Evolutionary conservation across 1,140 invertebrate species (phyloP), one percentile per base, ranked within the genome.

Genomic region (Frieseomelitta varia): DNA sequence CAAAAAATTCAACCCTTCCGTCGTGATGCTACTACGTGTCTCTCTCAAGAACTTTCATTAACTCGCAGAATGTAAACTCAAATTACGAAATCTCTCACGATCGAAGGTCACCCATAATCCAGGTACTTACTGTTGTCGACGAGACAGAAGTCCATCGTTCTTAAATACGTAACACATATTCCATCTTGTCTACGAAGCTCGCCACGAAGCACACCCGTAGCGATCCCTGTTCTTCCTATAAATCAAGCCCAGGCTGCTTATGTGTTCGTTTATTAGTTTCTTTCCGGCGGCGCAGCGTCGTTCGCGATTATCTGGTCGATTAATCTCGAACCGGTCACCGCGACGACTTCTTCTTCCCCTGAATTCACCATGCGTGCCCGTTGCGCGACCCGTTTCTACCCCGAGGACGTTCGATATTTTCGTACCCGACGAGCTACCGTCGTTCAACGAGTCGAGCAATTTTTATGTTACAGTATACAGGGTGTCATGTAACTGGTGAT

Each of bases 191-290:
- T 86, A 79, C 27, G 61, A 87, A 58, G 10, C 61, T 69, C 55
- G n/a, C 76, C 53, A 76, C 65, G 56, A 56, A 76, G 67, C 11
- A 78, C 63, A 51, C 72, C 39, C 78, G 76, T 85, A 85, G 81
- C 65, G 56, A 24, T 77, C 77, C 69, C 56, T 68, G 56, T 27
- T 79, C 61, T 75, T 79, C 63, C 68, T 81, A 88, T 88, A 88
- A 88, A 88, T 88, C 87, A 88, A 79, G 79, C 79, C 39, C 69
- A 34, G 34, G 75, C 56, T 78, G 75, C 78, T 88, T 85, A 88
- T 88, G 79, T 76, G 75, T 88, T 82, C 71, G 87, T 88, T 88
- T 87, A 88, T 88, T 88, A 88, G 75, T 85, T 88, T 88, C 87
- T 88, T 88, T 88, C 87, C 87, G 83, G 74, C 71, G 83, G 87